phyloP scores from a whole-genome alignment of 2,888 invertebrate species.

The Ectemnius continuus region DNA sequence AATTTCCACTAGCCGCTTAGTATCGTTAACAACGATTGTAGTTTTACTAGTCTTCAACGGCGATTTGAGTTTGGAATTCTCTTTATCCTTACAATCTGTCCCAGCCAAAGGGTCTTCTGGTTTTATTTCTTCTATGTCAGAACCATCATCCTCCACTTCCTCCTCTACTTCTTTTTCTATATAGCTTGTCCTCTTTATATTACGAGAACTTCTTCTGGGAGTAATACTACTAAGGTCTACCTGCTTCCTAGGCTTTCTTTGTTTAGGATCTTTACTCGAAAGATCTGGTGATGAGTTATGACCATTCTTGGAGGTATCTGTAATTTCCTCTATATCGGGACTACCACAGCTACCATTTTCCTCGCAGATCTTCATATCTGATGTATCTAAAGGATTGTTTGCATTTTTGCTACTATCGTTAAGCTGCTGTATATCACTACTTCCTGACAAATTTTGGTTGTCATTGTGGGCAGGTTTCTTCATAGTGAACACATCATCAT shows the following conservation, averaged over 20 bases:
- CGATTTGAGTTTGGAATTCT: slow-evolving; percentile 72
- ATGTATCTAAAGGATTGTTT: slow-evolving; percentile 60
- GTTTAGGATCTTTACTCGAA: slow-evolving; percentile 62
- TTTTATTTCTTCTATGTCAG: slow-evolving; percentile 83
- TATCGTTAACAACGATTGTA: slow-evolving; percentile 85
- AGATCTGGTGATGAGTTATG: slow-evolving; percentile 62
- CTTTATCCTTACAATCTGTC: slow-evolving; percentile 76
- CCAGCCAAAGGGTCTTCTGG: slow-evolving; percentile 81
- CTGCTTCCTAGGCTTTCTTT: slow-evolving; percentile 70
- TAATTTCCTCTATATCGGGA: slow-evolving; percentile 76
- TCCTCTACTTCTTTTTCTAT: slow-evolving; percentile 79
- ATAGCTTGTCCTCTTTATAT: slow-evolving; percentile 81
- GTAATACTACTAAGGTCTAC: slow-evolving; percentile 76
- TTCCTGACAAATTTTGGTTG: slow-evolving; percentile 75
- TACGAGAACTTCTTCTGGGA: slow-evolving; percentile 81
- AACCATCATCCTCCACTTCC: slow-evolving; percentile 80
- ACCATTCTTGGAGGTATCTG: slow-evolving; percentile 69
- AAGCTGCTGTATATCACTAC: slow-evolving; percentile 53
- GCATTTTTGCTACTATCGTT: slow-evolving; percentile 66
- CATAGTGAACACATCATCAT: slow-evolving; percentile 69
- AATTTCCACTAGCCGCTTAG: slow-evolving; percentile 85
- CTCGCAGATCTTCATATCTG: slow-evolving; percentile 71
- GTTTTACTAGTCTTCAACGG: slow-evolving; percentile 74
- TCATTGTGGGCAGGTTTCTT: slow-evolving; percentile 64
- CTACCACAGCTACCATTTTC: slow-evolving; percentile 75